Evolutionary conservation across 2,888 invertebrate genomes (phyloP).

Genomic region (Eustalomyia histrio): DNA sequence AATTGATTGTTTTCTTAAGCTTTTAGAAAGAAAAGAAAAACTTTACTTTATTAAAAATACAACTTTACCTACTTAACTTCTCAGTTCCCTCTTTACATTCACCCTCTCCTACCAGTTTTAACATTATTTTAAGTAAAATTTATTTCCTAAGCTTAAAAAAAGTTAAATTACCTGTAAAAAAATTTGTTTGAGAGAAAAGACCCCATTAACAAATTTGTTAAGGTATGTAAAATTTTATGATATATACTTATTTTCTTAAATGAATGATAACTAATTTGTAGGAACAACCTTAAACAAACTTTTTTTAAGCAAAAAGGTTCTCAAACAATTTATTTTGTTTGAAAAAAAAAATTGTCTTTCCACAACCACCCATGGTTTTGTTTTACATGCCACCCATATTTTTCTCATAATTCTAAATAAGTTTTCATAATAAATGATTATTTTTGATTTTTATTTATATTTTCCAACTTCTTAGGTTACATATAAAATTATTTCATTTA

Average conservation of each 20-base stretch:
- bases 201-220: not conserved
- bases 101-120: not conserved
- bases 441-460: not conserved
- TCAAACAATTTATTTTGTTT: conserved; percentile 3
- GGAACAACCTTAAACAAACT: not conserved
- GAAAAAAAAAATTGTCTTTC: not conserved
- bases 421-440: not conserved
- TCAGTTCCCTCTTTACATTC: not conserved
- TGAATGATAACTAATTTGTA: not conserved
- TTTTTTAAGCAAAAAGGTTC: not conserved
- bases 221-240: conserved; percentile 1
- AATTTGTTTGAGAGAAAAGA: not conserved
- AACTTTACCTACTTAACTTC: not conserved
- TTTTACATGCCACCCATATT: conserved; percentile 19
- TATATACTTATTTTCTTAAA: conserved; percentile 2
- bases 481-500: not conserved
- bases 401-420: not conserved
- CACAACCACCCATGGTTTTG: not conserved
- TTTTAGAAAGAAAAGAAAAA: too few relatives aligned
- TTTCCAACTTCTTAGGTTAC: not conserved
- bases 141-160: conserved; percentile 36
- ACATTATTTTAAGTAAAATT: conserved; percentile 19
- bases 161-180: conserved; percentile 30
- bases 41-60: conserved; percentile 19
- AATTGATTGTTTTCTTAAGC: conserved; percentile 50